A percentile compares a stretch with the other conserved stretches of the same genome.
Evolutionary conservation across 2,797 vertebrate genomes (phyloP).

Genomic region (Danionella dracula): DNA sequence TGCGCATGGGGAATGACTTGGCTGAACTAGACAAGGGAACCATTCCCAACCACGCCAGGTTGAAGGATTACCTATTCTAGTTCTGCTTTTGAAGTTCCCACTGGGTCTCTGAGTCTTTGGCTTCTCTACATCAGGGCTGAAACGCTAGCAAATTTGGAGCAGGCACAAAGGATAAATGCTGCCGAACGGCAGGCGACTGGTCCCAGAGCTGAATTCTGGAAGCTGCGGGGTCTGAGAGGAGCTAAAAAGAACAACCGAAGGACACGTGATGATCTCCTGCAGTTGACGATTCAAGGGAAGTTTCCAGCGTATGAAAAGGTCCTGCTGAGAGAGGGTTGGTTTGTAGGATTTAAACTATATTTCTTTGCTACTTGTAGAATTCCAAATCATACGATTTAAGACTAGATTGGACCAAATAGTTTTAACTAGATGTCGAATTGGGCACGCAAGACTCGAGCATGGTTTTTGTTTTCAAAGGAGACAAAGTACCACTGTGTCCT

Average conservation of each 20-base stretch:
- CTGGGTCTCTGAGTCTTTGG: not conserved
- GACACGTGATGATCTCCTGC: conserved; percentile 84
- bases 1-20: conserved; percentile 86
- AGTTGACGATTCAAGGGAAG: conserved; percentile 88
- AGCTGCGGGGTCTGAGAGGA: conserved; percentile 87
- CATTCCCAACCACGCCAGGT: conserved; percentile 88
- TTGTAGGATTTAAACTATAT: not conserved
- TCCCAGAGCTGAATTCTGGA: conserved; percentile 92
- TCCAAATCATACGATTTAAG: no score
- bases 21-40: conserved; percentile 86
- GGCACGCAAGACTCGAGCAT: no score
- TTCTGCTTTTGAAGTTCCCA: not conserved
- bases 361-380: no score
- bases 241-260: conserved; percentile 80
- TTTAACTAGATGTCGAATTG: no score
- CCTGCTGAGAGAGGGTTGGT: conserved; percentile 84
- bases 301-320: conserved; percentile 92
- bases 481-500: no score
- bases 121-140: conserved; percentile 74
- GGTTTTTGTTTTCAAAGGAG: no score
- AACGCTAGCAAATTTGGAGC: conserved; percentile 80
- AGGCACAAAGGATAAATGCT: conserved; percentile 61
- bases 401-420: no score
- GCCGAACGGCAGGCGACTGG: conserved; percentile 61
- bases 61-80: not conserved